These are phyloP conservation scores for Emydura subglobosa DNA, from an alignment of 2,113 vertebrate genomes.

Conservation along the genomic window DNA sequence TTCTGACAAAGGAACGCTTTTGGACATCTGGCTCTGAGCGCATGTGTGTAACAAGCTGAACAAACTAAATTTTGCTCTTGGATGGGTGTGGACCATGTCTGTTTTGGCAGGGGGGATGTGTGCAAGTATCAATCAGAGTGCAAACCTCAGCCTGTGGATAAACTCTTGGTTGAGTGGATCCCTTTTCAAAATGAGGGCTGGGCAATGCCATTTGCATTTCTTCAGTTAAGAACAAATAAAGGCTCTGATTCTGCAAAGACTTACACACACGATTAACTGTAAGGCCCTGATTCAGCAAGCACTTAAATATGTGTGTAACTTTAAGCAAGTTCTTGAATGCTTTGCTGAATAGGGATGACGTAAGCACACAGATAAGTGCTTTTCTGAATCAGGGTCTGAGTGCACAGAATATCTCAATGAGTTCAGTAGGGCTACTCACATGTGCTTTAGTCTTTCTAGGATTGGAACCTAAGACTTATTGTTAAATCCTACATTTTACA, in stretches of 20 bases:
- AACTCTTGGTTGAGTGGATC: conserved; percentile 48
- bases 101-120: not conserved
- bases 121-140: not conserved
- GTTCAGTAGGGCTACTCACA: not conserved
- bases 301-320: conserved; percentile 50
- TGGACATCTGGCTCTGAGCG: not conserved
- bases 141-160: conserved; percentile 46
- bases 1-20: not conserved
- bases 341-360: not conserved
- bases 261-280: conserved; percentile 34
- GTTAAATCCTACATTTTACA: not conserved
- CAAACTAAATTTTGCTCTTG: not conserved
- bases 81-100: not conserved
- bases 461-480: not conserved
- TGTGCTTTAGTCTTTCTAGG: not conserved
- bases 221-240: conserved; percentile 53
- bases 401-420: not conserved
- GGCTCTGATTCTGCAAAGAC: conserved; percentile 22
- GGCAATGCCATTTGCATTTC: conserved; percentile 60
- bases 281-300: conserved; percentile 27
- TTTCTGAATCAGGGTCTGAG: not conserved
- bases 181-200: conserved; percentile 8
- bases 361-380: not conserved
- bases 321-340: not conserved
- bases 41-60: not conserved